Percentiles rank a stretch among this genome's conserved stretches.
Evolutionary conservation across 2,113 vertebrate species (phyloP).

Genomic region (Coturnix japonica): DNA sequence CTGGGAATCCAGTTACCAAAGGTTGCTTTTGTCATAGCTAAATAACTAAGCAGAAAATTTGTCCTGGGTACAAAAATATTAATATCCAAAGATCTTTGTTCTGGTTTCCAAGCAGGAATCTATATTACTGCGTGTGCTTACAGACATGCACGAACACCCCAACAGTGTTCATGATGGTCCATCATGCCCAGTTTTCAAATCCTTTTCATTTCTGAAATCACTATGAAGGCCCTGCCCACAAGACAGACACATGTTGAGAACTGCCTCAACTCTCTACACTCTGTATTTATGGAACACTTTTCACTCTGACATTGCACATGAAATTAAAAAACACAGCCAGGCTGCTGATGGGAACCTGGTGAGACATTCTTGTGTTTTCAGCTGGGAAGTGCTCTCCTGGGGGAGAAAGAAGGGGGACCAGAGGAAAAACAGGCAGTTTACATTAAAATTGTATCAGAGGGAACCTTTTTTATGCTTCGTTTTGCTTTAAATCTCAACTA

Average conservation of each 20-base stretch:
- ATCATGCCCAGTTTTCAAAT: not conserved
- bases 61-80: not conserved
- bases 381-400: not conserved
- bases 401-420: not conserved
- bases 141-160: rapidly evolving
- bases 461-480: not conserved
- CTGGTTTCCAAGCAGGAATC: not conserved
- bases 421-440: not conserved
- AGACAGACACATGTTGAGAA: not conserved
- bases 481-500: not conserved
- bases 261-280: not conserved
- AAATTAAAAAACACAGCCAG: constrained; percentile 11
- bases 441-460: constrained; percentile 19
- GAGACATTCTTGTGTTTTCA: constrained; percentile 21
- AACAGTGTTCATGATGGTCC: not conserved
- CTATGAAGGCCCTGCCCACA: not conserved
- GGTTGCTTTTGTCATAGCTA: not conserved
- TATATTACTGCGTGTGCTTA: not conserved
- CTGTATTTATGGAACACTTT: not conserved
- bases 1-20: not conserved
- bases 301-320: not conserved
- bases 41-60: not conserved
- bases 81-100: not conserved
- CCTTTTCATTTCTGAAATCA: not conserved
- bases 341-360: not conserved